Conservation (phyloP, 2,797 vertebrate species). For the Carduelis carduelis region DNA sequence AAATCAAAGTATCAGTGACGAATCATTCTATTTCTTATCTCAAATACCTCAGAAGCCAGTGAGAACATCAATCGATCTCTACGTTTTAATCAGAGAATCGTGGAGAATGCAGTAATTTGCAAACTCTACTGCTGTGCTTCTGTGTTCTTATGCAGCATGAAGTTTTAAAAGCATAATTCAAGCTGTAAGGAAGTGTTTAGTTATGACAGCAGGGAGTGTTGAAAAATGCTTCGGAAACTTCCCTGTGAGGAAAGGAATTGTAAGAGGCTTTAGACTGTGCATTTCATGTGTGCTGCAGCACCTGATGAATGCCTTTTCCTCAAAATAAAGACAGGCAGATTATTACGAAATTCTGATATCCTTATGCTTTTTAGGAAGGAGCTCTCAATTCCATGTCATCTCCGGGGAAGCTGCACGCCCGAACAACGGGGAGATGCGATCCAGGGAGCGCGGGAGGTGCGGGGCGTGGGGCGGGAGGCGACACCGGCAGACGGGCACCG, state of each 20-base stretch:
- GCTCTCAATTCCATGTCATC: background rate
- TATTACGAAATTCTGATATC: background rate
- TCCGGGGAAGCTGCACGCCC: background rate
- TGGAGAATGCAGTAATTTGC: background rate
- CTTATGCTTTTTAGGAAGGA: background rate
- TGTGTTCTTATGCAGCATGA: background rate
- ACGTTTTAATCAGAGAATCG: background rate
- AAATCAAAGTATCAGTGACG: background rate
- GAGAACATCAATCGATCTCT: background rate
- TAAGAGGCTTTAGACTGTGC: background rate
- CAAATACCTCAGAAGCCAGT: background rate
- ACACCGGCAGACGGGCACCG: background rate
- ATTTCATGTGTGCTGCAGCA: background rate
- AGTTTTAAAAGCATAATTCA: background rate
- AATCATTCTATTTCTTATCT: background rate
- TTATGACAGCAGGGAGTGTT: background rate
- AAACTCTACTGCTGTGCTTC: background rate
- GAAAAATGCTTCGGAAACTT: background rate
- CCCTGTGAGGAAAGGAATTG: background rate
- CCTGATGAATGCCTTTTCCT: background rate
- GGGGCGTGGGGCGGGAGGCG: background rate
- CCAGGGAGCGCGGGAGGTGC: background rate
- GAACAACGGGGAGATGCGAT: accelerated
- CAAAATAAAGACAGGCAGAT: background rate
- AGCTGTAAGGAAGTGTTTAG: background rate